Base-by-base conservation (phyloP, 2,113 vertebrate genomes). In the Laterallus jamaicensis region DNA sequence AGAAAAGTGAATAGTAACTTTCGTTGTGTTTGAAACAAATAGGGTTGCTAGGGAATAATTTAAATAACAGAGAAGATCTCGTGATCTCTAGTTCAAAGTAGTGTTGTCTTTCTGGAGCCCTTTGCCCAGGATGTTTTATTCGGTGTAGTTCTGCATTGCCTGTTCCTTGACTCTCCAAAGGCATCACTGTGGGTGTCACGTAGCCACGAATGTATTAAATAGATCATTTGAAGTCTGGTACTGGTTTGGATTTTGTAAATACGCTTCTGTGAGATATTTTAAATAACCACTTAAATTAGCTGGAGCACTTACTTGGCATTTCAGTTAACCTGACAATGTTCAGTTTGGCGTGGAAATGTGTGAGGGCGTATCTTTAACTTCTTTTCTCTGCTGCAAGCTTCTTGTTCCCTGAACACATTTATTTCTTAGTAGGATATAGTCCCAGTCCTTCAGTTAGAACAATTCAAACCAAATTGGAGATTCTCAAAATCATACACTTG, bases 1-100 rank as follows among this genome's bases (percentile, higher is more conserved):
- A 90, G 68, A 78, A 86, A 83, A 92, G 66, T 93, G 88, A 92
- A 95, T 83, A 94, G 50, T 56, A 77, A 64, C 47, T 93, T 82
- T 90, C 94, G 68, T 42, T 92, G 55, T 82, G 60, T 67, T 95
- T 94, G 80, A 59, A 90, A 86, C 82, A 86, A 64, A 63, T 69
- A 42, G 47, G 21, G 56, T 92, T 93, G 60, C 60, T 90, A 78
- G 76, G 88, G 73, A 92, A 58, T 96, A 93, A 78, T 94, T 88
- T 84, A 86, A 86, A 47, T 86, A 69, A 88, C 44, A 47, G 44
- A 78, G 62, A 59, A 62, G 25, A 67, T 82, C 50, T 82, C 67
- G 26, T 0, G 1, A 69, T 42, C 67, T 62, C n/a, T 70, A 63
- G 32, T 90, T 93, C 32, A 71, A 64, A 71, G 19, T 37, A 0